Conservation (phyloP, 53 echinoderm and acorn worm genomes). For the Echinarachnius parma region DNA sequence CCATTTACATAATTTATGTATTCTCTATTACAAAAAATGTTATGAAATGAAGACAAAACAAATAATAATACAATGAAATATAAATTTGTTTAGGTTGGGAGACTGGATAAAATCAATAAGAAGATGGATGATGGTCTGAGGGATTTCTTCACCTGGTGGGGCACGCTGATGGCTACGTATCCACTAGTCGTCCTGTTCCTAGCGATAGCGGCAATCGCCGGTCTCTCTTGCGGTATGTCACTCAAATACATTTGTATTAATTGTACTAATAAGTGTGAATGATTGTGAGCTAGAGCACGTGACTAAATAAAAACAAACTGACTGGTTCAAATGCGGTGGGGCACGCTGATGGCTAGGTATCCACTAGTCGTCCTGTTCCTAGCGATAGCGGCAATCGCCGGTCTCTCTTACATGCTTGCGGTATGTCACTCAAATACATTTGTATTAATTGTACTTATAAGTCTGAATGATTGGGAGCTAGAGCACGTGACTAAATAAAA, state of each 20-base stretch:
- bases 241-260: too few species aligned
- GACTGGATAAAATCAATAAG: slow-evolving; percentile 59
- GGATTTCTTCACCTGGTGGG: slow-evolving; percentile 57
- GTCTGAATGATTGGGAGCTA: too few species aligned
- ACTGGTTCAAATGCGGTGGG: too few species aligned
- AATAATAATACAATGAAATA: neutral
- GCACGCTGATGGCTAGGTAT: slow-evolving; percentile 62
- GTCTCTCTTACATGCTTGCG: slow-evolving; percentile 49
- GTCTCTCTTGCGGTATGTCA: slow-evolving; percentile 57
- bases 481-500: too few species aligned
- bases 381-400: slow-evolving; percentile 39
- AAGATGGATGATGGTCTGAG: slow-evolving; percentile 61
- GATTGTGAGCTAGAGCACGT: too few species aligned
- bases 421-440: too few species aligned
- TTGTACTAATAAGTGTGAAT: too few species aligned
- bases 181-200: slow-evolving; percentile 59
- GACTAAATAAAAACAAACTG: too few species aligned
- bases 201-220: slow-evolving; percentile 39
- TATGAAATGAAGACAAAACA: neutral
- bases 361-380: slow-evolving; percentile 59
- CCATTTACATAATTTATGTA: too few species aligned
- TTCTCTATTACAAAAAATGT: too few species aligned
- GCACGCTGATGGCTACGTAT: slow-evolving; percentile 62
- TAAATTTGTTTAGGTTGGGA: slow-evolving; percentile 22
- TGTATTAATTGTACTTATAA: too few species aligned